Percentiles rank a stretch among this genome's conserved stretches.
Evolutionary conservation across 2,797 vertebrate species (phyloP).

Genomic region (Bovichtus variegatus): DNA sequence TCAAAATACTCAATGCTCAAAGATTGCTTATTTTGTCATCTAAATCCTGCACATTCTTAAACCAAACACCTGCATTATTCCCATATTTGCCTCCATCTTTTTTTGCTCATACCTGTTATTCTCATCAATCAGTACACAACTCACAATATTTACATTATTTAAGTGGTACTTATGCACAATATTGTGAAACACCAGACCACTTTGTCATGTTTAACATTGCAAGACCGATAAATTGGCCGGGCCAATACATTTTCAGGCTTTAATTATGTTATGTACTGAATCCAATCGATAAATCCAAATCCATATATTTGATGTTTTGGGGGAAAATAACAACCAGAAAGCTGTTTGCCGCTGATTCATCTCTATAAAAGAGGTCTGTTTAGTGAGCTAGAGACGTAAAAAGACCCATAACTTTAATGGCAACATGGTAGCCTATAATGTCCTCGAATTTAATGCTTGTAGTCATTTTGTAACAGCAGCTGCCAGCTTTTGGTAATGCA

Average conservation of each 20-base stretch:
- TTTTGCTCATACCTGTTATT: background rate
- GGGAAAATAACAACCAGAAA: background rate
- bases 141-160: constrained; percentile 20
- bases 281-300: background rate
- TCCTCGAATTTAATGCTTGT: constrained; percentile 36
- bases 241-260: too few species aligned
- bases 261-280: background rate
- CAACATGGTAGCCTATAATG: constrained; percentile 30
- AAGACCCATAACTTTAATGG: constrained; percentile 18
- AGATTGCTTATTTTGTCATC: background rate
- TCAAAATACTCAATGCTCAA: background rate
- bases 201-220: background rate
- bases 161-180: background rate
- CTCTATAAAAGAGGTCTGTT: constrained; percentile 7
- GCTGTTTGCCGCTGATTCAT: background rate
- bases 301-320: background rate
- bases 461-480: constrained; percentile 32
- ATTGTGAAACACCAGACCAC: background rate
- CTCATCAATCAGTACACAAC: constrained; percentile 5
- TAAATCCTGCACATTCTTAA: constrained; percentile 17
- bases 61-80: constrained; percentile 10
- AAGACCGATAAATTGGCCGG: background rate
- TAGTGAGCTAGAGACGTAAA: constrained; percentile 18
- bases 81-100: background rate
- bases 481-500: constrained; percentile 57